Conservation (phyloP, 2,113 vertebrate species). For the Todiramphus chloris region DNA sequence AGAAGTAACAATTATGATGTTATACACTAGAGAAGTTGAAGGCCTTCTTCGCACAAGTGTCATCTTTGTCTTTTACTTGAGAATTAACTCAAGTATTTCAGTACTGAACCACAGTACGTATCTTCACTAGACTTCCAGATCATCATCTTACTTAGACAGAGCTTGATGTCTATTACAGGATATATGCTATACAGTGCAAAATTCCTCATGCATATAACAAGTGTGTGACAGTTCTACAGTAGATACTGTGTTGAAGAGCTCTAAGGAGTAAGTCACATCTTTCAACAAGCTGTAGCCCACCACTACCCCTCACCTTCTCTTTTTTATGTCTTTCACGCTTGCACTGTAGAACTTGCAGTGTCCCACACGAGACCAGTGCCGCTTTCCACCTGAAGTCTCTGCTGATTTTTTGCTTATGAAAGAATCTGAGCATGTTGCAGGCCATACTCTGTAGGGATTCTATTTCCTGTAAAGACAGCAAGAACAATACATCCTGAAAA, state of each 20-base stretch:
- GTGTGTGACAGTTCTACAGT: neutral
- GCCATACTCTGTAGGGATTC: constrained; percentile 46
- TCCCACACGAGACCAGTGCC: constrained; percentile 26
- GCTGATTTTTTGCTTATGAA: neutral
- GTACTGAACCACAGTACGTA: neutral
- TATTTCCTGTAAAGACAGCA: constrained; percentile 42
- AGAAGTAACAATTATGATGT: neutral
- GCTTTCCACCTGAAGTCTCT: constrained; percentile 35
- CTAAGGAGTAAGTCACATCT: neutral
- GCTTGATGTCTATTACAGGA: neutral
- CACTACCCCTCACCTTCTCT: constrained; percentile 7
- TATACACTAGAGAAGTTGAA: neutral
- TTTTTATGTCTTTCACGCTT: constrained; percentile 30
- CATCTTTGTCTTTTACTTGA: neutral
- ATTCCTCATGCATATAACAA: neutral
- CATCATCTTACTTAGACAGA: neutral
- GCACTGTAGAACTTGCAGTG: constrained; percentile 41
- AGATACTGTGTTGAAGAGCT: neutral
- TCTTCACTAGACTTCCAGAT: neutral
- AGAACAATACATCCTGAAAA: neutral
- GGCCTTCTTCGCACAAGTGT: fast-evolving
- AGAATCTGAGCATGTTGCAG: constrained; percentile 45
- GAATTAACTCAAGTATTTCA: neutral
- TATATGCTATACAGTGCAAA: neutral
- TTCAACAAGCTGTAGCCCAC: neutral